Evolutionary conservation across 1,140 invertebrate species (phyloP).

Genomic region (Harpegnathos saltator): DNA sequence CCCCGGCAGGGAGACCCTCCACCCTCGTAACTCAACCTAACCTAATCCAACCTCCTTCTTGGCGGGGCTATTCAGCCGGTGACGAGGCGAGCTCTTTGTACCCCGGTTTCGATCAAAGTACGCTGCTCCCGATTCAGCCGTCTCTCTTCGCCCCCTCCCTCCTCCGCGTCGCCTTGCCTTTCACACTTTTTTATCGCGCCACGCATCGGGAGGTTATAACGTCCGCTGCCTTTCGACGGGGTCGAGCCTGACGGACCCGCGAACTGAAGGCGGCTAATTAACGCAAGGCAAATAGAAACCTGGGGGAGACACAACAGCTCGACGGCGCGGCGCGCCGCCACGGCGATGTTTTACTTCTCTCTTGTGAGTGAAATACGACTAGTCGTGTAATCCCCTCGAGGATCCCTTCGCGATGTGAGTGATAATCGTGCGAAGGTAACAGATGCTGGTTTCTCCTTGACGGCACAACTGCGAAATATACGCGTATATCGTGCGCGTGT

Average conservation of each 20-base stretch:
- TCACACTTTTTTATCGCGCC: constrained; percentile 74
- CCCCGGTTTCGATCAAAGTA: constrained; percentile 64
- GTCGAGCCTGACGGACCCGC: constrained; percentile 31
- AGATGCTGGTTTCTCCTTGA: too few relatives aligned
- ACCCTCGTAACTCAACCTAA: constrained; percentile 82
- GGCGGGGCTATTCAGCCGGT: constrained; percentile 78
- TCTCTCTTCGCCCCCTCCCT: constrained; percentile 58
- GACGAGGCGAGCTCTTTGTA: constrained; percentile 79
- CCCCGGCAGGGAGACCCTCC: constrained; percentile 63
- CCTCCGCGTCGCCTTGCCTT: constrained; percentile 45
- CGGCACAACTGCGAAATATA: too few relatives aligned
- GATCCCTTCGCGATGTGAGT: too few relatives aligned
- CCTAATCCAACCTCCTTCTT: constrained; percentile 78
- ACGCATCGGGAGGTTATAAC: constrained; percentile 75
- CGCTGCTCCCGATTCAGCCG: constrained; percentile 66
- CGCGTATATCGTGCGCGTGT: background rate
- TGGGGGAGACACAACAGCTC: background rate
- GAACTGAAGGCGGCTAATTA: constrained; percentile 63
- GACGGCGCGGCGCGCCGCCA: too few relatives aligned
- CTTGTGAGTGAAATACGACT: too few relatives aligned
- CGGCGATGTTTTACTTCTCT: too few relatives aligned
- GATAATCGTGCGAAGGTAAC: too few relatives aligned
- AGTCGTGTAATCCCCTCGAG: too few relatives aligned
- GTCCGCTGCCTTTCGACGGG: constrained; percentile 52
- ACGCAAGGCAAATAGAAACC: constrained; percentile 26